These are phyloP conservation scores for Crotalus horridus DNA, from an alignment of 2,113 vertebrate genomes.

Conservation along the genomic window DNA sequence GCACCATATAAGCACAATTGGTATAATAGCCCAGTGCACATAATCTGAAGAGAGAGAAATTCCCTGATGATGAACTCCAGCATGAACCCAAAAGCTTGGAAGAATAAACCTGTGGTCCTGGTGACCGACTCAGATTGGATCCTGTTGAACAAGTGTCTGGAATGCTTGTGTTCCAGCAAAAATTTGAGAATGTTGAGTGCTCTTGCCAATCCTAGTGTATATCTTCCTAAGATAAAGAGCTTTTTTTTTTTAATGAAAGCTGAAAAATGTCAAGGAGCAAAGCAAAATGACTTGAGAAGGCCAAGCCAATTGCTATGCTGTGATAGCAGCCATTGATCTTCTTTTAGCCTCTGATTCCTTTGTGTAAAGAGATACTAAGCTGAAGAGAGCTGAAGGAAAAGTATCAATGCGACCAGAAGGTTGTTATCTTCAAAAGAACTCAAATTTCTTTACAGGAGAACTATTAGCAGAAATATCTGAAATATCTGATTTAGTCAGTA, in stretches of 20 bases:
- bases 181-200: background rate
- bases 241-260: background rate
- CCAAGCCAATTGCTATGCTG: background rate
- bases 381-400: background rate
- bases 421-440: background rate
- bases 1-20: background rate
- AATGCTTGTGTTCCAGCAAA: background rate
- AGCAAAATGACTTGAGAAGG: background rate
- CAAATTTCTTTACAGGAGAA: background rate
- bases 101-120: background rate
- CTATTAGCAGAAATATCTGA: background rate
- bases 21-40: background rate
- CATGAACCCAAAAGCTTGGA: background rate
- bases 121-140: background rate
- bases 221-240: background rate
- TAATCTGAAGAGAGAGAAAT: background rate
- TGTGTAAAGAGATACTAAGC: background rate
- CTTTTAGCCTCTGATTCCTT: background rate
- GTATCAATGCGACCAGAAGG: background rate
- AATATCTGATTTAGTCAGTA: background rate
- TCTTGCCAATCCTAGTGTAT: background rate
- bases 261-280: background rate
- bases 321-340: background rate
- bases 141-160: background rate
- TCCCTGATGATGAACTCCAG: background rate